A percentile compares a stretch with the other conserved stretches of the same genome.
These are phyloP conservation scores for Netelia virgata DNA, from an alignment of 2,888 invertebrate genomes.

Conservation along the genomic window DNA sequence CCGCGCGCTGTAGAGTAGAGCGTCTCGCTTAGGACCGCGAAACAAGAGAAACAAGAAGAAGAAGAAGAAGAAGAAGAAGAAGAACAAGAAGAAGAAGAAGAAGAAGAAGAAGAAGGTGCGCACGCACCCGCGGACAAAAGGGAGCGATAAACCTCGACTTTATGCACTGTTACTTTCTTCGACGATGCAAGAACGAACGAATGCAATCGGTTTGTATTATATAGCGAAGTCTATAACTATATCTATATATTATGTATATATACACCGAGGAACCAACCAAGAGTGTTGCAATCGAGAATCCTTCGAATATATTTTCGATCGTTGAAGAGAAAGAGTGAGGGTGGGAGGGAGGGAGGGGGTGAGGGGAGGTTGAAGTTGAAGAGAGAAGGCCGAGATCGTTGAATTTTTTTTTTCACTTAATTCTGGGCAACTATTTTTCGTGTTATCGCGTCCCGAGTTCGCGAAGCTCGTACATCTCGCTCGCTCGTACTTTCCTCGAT, in stretches of 20 bases:
- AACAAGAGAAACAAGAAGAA: constrained; percentile 34
- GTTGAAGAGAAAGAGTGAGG: neutral
- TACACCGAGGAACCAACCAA: neutral
- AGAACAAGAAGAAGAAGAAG: constrained; percentile 23
- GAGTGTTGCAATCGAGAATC: constrained; percentile 2
- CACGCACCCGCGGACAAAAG: constrained; percentile 47
- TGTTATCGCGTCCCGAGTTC: constrained; percentile 60
- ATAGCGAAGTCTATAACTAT: constrained; percentile 1
- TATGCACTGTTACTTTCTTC: constrained; percentile 69
- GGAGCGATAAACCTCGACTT: constrained; percentile 62
- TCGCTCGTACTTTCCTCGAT: constrained; percentile 37
- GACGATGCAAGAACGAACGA: constrained; percentile 43
- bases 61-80: constrained; percentile 27
- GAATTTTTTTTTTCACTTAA: neutral
- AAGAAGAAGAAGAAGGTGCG: constrained; percentile 31
- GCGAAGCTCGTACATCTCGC: constrained; percentile 13
- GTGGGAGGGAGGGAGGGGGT: too few species aligned
- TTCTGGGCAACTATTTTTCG: constrained; percentile 15
- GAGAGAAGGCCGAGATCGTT: constrained; percentile 4
- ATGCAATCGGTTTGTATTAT: constrained; percentile 38
- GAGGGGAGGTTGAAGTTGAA: neutral
- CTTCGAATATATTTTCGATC: constrained; percentile 45
- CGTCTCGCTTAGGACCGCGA: constrained; percentile 45
- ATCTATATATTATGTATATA: neutral
- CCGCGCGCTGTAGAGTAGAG: constrained; percentile 20